phyloP scores from a whole-genome alignment of 1,140 invertebrate species.

The Lutraria rhynchaena region DNA sequence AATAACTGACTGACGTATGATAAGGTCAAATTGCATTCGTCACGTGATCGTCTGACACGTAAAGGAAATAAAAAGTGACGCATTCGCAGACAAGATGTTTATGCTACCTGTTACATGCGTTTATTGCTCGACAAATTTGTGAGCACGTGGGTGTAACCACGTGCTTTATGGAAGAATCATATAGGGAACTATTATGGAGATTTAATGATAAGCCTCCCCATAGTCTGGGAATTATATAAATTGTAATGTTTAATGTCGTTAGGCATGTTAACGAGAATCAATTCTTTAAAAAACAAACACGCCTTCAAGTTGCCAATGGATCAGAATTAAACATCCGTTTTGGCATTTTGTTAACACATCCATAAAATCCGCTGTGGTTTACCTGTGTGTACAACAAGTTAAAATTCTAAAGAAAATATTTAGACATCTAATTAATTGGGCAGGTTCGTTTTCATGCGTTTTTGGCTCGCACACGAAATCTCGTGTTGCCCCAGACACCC shows the following conservation, averaged over 20 bases:
- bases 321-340: neutral
- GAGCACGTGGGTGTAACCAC: too few relatives aligned
- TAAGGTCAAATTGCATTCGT: neutral
- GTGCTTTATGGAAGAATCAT: too few relatives aligned
- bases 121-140: neutral
- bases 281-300: neutral
- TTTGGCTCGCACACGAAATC: neutral
- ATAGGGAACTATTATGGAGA: too few relatives aligned
- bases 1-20: slow-evolving; percentile 3
- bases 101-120: neutral
- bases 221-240: neutral
- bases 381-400: neutral
- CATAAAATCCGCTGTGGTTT: neutral
- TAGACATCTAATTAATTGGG: slow-evolving; percentile 37
- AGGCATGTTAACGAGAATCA: neutral
- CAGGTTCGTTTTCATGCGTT: slow-evolving; percentile 7
- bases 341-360: neutral
- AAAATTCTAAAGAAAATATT: slow-evolving; percentile 11
- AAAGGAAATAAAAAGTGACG: neutral
- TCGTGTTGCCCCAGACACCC: neutral
- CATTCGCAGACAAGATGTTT: neutral
- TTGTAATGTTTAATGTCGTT: neutral
- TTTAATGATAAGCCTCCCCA: too few relatives aligned
- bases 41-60: slow-evolving; percentile 24
- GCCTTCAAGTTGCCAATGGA: neutral